Percentiles rank a stretch among this genome's conserved stretches.
These are phyloP conservation scores for Sebastes iracundus DNA, from an alignment of 2,797 vertebrate genomes.

Conservation along the genomic window DNA sequence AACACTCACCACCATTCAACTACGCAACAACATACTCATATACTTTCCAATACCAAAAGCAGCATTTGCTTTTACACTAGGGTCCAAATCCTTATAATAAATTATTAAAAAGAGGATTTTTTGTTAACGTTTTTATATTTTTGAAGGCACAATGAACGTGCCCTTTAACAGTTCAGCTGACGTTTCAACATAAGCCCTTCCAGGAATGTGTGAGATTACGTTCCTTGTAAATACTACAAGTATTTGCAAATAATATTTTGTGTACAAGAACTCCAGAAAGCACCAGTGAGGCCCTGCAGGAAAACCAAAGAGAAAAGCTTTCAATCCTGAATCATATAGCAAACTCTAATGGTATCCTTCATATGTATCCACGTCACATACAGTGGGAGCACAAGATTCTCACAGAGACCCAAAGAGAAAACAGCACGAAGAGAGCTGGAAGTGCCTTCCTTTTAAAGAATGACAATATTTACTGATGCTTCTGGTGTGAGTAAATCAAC, in stretches of 20 bases:
- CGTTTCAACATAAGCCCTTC: constrained; percentile 29
- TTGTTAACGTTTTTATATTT: background rate
- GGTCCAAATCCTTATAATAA: background rate
- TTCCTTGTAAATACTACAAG: constrained; percentile 29
- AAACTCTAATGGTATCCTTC: background rate
- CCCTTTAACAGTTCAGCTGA: background rate
- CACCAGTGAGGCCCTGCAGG: background rate
- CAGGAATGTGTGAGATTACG: constrained; percentile 53
- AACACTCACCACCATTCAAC: constrained; percentile 52
- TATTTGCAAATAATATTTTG: constrained; percentile 7
- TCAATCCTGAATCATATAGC: background rate
- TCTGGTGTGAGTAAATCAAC: constrained; percentile 3
- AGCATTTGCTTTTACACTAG: background rate
- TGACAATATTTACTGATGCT: constrained; percentile 20
- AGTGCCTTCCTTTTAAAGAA: background rate
- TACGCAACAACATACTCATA: constrained; percentile 10
- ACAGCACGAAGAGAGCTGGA: background rate
- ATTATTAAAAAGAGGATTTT: background rate
- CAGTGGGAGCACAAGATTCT: background rate
- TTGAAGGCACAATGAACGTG: background rate
- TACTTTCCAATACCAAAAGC: constrained; percentile 7
- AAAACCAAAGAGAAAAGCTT: background rate
- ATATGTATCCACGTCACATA: background rate
- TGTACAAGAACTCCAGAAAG: background rate
- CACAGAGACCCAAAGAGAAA: background rate